A percentile compares a stretch with the other conserved stretches of the same genome.
These are phyloP conservation scores for Mechanitis mazaeus DNA, from an alignment of 2,888 invertebrate genomes.

Conservation along the genomic window DNA sequence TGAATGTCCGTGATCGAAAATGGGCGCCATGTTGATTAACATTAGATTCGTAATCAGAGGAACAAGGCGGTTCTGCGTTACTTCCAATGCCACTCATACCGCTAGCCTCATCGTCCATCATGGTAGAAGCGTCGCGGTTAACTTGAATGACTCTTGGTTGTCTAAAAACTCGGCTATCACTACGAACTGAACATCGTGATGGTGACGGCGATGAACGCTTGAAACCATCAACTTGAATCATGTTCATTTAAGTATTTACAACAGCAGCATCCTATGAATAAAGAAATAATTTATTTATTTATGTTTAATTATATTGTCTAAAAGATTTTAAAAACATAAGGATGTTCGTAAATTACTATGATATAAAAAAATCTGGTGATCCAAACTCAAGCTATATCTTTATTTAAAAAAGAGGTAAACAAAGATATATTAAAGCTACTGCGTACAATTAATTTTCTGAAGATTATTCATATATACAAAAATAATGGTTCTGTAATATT, in stretches of 20 bases:
- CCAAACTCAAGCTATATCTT: too few species aligned
- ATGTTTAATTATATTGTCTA: too few species aligned
- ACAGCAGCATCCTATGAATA: conserved; percentile 22
- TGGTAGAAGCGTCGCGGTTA: conserved; percentile 71
- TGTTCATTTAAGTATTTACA: conserved; percentile 32
- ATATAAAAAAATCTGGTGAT: too few species aligned
- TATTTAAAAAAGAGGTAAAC: too few species aligned
- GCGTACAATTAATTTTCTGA: too few species aligned
- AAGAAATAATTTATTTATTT: conserved; percentile 15
- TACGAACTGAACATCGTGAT: conserved; percentile 66
- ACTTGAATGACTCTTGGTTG: conserved; percentile 71
- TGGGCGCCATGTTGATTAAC: conserved; percentile 52
- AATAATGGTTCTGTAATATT: too few species aligned
- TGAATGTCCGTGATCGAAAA: conserved; percentile 70
- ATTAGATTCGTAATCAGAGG: conserved; percentile 53
- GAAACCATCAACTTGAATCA: conserved; percentile 68
- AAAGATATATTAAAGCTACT: too few species aligned
- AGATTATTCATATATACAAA: too few species aligned
- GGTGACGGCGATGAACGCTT: conserved; percentile 72
- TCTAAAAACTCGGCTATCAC: conserved; percentile 62
- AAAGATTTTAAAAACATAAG: too few species aligned
- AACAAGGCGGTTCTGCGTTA: conserved; percentile 31
- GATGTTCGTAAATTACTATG: too few species aligned
- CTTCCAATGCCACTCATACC: conserved; percentile 31
- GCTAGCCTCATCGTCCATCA: conserved; percentile 62